Evolutionary conservation across 2,797 vertebrate species (phyloP), one percentile per base, ranked within the genome.

Genomic region (Alfaro cultratus): DNA sequence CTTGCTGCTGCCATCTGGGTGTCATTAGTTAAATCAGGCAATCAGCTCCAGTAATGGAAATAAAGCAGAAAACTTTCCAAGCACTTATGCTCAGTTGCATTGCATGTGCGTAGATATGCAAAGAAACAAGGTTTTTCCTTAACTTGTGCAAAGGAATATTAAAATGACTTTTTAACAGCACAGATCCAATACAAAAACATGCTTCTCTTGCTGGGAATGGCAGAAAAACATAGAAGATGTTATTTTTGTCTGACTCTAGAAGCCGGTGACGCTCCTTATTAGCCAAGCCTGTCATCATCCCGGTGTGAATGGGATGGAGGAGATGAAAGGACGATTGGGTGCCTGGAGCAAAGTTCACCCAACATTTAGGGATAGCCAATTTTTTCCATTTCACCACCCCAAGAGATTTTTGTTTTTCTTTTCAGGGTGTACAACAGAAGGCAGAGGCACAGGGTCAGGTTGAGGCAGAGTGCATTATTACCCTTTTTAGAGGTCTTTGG

Each of bases 281-380:
- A 79, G 79, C 88, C 85, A 78, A 86, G 83, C 88, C 89, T 83
- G 84, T 79, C 84, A 76, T 87, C 82, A 79, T 81, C 81, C 78
- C 80, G 43, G 57, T 68, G 85, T 79, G 85, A 84, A 85, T 76
- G 76, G 79, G 79, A 94, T 39, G 70, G 83, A 41, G 51, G 88
- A 95, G 94, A 95, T 96, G 93, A 96, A 96, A 96, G 95, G 91
- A 95, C 85, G 85, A 86, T 39, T 81, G 79, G 46, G 41, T n/a
- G 68, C 80, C 60, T 82, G 89, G 90, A 86, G 86, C 90, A 92
- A 92, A 90, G 92, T 90, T 93, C 92, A 91, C 67, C 81, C 15
- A 89, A 91, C 87, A 93, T 94, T 93, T 90, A 93, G 92, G 91
- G 85, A 91, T 73, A 87, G 75, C 81, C 80, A 85, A 78, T 94